A percentile compares a stretch with the other conserved stretches of the same genome.
These are phyloP conservation scores for Setophaga kirtlandii DNA, from an alignment of 2,113 vertebrate species.

Conservation along the genomic window DNA sequence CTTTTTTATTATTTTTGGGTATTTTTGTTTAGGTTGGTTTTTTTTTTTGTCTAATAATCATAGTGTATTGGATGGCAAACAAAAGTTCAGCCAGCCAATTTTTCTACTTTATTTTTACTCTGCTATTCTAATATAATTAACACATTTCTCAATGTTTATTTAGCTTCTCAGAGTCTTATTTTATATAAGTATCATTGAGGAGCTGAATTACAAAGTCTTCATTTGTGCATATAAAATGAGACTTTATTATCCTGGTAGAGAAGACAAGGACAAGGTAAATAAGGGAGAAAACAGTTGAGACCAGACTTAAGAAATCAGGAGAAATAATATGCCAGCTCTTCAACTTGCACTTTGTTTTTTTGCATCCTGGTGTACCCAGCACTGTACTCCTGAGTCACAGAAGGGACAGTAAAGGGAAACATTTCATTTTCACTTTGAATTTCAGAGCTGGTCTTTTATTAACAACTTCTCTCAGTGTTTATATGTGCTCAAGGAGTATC, in stretches of 20 bases:
- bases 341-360: not conserved
- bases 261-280: not conserved
- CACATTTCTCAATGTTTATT: slow-evolving; percentile 22
- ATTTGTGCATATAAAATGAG: not conserved
- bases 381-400: not conserved
- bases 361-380: not conserved
- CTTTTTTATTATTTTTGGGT: too few relatives aligned
- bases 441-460: not conserved
- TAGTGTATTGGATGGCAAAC: slow-evolving; percentile 5
- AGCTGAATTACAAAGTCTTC: not conserved
- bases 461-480: not conserved
- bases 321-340: not conserved
- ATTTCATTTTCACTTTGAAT: not conserved
- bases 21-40: too few relatives aligned
- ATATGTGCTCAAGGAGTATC: not conserved
- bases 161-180: not conserved
- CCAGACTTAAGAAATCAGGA: not conserved
- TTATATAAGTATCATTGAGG: not conserved
- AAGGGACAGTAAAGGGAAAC: not conserved
- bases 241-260: not conserved
- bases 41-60: not conserved
- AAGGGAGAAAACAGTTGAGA: not conserved
- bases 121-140: slow-evolving; percentile 21
- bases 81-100: not conserved
- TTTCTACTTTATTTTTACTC: slow-evolving; percentile 25